Base-by-base conservation (phyloP, 2,113 vertebrate species). In the Xenopus tropicalis region DNA sequence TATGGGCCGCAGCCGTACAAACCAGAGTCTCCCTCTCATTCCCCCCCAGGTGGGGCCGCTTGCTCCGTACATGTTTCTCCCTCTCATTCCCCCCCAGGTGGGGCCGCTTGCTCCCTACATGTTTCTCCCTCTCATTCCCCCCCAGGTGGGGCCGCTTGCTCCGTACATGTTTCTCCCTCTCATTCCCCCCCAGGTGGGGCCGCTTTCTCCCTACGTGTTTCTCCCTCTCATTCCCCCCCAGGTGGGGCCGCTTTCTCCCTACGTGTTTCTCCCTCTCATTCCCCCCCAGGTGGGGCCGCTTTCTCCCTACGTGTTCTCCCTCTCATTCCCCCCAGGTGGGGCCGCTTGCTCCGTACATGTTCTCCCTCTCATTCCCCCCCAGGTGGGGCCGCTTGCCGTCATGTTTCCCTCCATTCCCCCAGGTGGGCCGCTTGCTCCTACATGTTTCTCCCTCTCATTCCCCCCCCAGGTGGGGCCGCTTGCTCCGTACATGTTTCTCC, bases 11-110 rank as follows among this genome's bases (percentile, higher is more conserved):
- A 37, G 29, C 6, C 29, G 10, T 37, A 37, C 10, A 37, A 37
- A 37, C 29, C 29, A 37, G 29, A 37, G 29, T 37, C 29, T 37
- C 29, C 29, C 29, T 37, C 48, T 48, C 64, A 66, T 66, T 52
- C 46, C 63, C 66, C 62, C 54, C 54, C 71, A 74, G 71, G 71
- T 74, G 63, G 13, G 22, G 12, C 19, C 48, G 54, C 22, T 1
- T 37, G 52, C 43, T 24, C 62, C 22, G 14, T 62, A 25, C 61
- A 48, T 62, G 48, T 65, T 66, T n/a, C n/a, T n/a, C n/a, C 29
- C 29, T 37, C 48, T 48, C 64, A 66, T 66, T 52, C 46, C 63
- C 66, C 62, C 54, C 54, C 71, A 74, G 71, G 71, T 74, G 63
- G 13, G 22, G 12, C 19, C 48, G 54, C 22, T 1, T 37, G 52